A percentile compares a stretch with the other conserved stretches of the same genome.
Evolutionary conservation across 2,113 vertebrate species (phyloP).

Genomic region (Hyperopisus bebe): DNA sequence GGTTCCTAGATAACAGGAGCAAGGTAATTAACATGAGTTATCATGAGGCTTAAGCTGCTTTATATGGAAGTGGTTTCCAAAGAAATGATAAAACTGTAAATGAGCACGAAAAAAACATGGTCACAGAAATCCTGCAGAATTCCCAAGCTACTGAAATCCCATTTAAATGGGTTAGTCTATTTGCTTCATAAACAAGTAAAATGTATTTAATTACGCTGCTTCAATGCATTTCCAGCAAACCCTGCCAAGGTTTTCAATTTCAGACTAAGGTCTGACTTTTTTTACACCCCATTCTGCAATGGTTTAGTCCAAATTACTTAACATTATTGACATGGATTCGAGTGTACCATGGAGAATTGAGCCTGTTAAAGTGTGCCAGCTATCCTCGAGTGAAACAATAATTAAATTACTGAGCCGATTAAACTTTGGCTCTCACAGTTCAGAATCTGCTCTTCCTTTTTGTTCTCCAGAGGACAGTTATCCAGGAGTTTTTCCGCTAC

Average conservation of each 20-base stretch:
- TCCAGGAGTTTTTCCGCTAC: neutral
- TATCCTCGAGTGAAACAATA: slow-evolving; percentile 5
- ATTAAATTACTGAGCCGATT: slow-evolving; percentile 17
- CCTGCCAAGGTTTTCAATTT: neutral
- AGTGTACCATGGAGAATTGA: neutral
- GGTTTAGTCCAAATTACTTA: slow-evolving; percentile 12
- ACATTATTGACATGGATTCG: slow-evolving; percentile 11
- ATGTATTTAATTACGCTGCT: neutral
- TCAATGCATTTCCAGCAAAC: neutral
- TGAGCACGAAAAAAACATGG: neutral
- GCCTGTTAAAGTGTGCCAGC: neutral
- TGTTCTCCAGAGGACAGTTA: neutral
- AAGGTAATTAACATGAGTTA: neutral
- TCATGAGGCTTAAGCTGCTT: neutral
- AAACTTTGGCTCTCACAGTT: neutral
- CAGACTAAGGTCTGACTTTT: neutral
- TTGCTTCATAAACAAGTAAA: neutral
- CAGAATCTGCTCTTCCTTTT: neutral
- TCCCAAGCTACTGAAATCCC: neutral
- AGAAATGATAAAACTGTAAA: neutral
- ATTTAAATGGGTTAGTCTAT: slow-evolving; percentile 3
- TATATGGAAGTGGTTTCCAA: neutral
- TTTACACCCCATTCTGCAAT: neutral
- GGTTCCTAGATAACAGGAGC: neutral
- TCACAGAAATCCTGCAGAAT: neutral